phyloP scores from a whole-genome alignment of 2,888 invertebrate genomes.

The Sesia bembeciformis region DNA sequence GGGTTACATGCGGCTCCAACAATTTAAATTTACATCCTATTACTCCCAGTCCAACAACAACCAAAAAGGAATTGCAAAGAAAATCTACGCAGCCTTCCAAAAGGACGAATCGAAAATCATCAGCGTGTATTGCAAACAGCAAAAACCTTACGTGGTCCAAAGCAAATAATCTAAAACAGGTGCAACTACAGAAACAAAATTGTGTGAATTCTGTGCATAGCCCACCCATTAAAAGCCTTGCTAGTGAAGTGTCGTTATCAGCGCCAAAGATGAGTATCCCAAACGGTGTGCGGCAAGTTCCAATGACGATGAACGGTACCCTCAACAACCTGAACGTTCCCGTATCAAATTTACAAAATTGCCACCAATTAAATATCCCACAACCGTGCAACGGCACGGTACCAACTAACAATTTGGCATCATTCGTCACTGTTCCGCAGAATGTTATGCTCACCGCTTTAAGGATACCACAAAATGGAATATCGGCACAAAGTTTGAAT shows the following conservation, averaged over 20 bases:
- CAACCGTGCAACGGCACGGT: constrained; percentile 56
- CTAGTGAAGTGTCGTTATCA: constrained; percentile 39
- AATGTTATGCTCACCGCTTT: constrained; percentile 74
- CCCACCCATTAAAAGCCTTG: constrained; percentile 24
- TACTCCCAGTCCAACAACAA: constrained; percentile 30
- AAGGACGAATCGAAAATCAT: constrained; percentile 60
- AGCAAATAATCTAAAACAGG: constrained; percentile 62
- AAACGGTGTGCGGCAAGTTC: constrained; percentile 54
- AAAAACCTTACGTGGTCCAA: constrained; percentile 67
- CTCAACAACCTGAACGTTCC: constrained; percentile 53
- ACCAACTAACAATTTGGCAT: constrained; percentile 49
- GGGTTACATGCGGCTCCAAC: constrained; percentile 63
- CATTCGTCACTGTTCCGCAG: constrained; percentile 67
- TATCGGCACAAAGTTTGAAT: constrained; percentile 44
- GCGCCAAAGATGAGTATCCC: constrained; percentile 58
- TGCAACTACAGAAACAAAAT: constrained; percentile 58
- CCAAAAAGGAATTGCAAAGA: constrained; percentile 44
- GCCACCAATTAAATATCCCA: constrained; percentile 57
- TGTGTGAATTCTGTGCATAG: constrained; percentile 36
- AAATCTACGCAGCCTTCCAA: constrained; percentile 36
- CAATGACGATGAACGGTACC: constrained; percentile 53
- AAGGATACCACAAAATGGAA: constrained; percentile 69
- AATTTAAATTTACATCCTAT: constrained; percentile 50
- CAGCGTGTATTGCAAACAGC: constrained; percentile 63
- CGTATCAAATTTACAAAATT: constrained; percentile 54